These are phyloP conservation scores for Hippocampus comes DNA, from an alignment of 2,113 vertebrate genomes.

Conservation along the genomic window DNA sequence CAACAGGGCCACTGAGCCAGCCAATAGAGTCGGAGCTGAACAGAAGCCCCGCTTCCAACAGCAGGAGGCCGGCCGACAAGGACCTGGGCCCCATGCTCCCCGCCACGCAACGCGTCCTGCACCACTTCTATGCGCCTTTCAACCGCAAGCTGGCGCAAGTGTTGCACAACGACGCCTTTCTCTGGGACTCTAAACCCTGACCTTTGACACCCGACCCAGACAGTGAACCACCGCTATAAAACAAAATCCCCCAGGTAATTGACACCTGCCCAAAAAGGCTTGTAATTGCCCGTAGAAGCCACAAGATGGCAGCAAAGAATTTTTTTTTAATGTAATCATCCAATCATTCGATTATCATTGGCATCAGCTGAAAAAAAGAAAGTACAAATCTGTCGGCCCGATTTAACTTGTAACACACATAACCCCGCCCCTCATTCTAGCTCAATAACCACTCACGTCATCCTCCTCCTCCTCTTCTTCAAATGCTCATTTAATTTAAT, in stretches of 20 bases:
- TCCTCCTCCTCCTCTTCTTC: slow-evolving; percentile 33
- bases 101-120: slow-evolving; percentile 81
- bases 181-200: slow-evolving; percentile 72
- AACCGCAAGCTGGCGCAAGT: slow-evolving; percentile 85
- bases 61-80: slow-evolving; percentile 85
- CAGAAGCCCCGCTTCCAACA: slow-evolving; percentile 88
- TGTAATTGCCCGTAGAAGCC: neutral
- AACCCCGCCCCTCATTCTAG: neutral
- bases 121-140: slow-evolving; percentile 88
- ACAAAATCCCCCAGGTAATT: neutral
- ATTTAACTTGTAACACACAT: no score
- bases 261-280: neutral
- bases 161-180: slow-evolving; percentile 83
- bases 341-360: no score
- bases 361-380: no score
- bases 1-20: slow-evolving; percentile 80
- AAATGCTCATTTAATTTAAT: slow-evolving; percentile 56
- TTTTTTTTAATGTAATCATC: neutral
- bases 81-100: slow-evolving; percentile 92
- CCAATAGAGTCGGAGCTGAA: slow-evolving; percentile 89
- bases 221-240: neutral
- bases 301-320: neutral
- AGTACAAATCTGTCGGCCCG: no score
- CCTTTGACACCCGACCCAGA: neutral
- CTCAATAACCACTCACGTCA: slow-evolving; percentile 33